Evolutionary conservation across 2,797 vertebrate genomes (phyloP).

Genomic region (Sebastes matsubarae): DNA sequence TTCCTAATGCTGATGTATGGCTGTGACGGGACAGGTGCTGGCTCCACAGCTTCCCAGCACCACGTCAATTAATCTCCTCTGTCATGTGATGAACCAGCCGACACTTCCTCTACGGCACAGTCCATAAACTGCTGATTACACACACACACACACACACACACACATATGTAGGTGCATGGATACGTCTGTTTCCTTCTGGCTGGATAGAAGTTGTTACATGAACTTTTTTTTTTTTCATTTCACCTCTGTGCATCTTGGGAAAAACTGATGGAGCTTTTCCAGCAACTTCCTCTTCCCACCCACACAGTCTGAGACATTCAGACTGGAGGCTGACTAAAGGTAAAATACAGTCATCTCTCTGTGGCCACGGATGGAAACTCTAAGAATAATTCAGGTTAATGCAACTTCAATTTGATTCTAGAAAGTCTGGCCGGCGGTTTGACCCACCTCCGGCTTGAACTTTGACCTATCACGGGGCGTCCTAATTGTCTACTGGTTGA

Average conservation of each 20-base stretch:
- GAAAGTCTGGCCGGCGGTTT: neutral
- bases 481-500: neutral
- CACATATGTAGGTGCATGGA: neutral
- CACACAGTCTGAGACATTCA: neutral
- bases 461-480: neutral
- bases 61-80: slow-evolving; percentile 70
- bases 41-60: slow-evolving; percentile 63
- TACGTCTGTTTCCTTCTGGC: neutral
- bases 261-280: neutral
- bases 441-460: neutral
- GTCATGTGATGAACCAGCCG: slow-evolving; percentile 61
- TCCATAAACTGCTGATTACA: slow-evolving; percentile 18
- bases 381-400: neutral
- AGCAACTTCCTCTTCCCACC: neutral
- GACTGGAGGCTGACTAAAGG: neutral
- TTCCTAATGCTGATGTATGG: slow-evolving; percentile 77
- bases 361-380: neutral
- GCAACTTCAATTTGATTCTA: neutral
- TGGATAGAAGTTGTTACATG: neutral
- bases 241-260: neutral
- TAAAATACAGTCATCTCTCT: neutral
- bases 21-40: slow-evolving; percentile 67
- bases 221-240: neutral
- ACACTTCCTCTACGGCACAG: slow-evolving; percentile 37
- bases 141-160: neutral